A percentile compares a stretch with the other conserved stretches of the same genome.
These are phyloP conservation scores for Cyprinus carpio DNA, from an alignment of 2,113 vertebrate genomes.

Conservation along the genomic window DNA sequence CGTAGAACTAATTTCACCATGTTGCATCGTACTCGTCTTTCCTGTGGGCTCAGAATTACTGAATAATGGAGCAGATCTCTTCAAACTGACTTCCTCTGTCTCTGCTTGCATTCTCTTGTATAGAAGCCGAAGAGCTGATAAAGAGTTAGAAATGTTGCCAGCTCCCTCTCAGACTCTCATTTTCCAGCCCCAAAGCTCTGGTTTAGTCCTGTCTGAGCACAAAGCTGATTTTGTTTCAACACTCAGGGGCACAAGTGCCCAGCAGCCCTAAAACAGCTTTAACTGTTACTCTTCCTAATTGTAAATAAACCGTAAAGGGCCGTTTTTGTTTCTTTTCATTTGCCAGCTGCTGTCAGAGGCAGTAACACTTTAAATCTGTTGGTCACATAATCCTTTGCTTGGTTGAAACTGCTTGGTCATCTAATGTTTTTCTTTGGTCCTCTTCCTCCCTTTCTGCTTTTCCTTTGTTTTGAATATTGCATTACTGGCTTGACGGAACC, in stretches of 20 bases:
- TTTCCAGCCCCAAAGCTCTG: conserved; percentile 17
- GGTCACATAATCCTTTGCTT: background rate
- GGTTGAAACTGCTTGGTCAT: background rate
- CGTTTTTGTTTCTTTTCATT: background rate
- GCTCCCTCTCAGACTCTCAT: background rate
- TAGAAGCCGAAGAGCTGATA: conserved; percentile 24
- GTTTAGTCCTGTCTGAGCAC: conserved; percentile 20
- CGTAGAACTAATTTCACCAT: conserved; percentile 13
- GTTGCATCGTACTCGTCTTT: background rate
- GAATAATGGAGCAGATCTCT: conserved; percentile 34
- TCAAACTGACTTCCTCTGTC: conserved; percentile 4
- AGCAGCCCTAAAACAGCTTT: conserved; percentile 11
- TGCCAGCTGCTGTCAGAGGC: conserved; percentile 12
- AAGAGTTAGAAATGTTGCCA: conserved; percentile 19
- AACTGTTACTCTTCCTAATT: conserved; percentile 11
- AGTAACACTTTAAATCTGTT: conserved; percentile 21
- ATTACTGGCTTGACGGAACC: background rate
- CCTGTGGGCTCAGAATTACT: background rate
- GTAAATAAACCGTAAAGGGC: conserved; percentile 3
- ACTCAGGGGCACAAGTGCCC: conserved; percentile 14
- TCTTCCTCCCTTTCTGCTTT: background rate
- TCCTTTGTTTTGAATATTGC: background rate
- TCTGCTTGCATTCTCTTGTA: background rate
- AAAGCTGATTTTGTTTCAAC: conserved; percentile 31
- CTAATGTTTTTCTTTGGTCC: background rate